Evolutionary conservation across 2,113 vertebrate genomes (phyloP), one percentile per base, ranked within the genome.

Genomic region (Trinectes maculatus): DNA sequence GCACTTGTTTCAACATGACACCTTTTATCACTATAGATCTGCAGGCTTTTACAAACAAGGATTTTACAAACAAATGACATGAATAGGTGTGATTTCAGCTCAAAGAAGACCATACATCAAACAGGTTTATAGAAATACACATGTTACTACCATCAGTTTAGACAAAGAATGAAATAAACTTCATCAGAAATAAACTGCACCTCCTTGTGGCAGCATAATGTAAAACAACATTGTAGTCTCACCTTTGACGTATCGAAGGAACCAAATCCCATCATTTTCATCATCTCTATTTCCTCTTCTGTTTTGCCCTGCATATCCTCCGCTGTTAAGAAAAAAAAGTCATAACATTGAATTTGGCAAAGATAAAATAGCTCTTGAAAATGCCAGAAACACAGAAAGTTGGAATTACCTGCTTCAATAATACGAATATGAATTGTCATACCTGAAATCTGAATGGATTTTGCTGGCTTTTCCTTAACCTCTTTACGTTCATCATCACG

Each of bases 281-380:
- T 97, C 98, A 99, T 98, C 91, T 98, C 98, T 0, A 99, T 99
- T 79, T 99, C 98, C 73, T 99, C 98, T 24, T 99, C 96, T 0
- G 97, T 98, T 89, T 99, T 99, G 19, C 96, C 97, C 74, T 98
- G 88, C 89, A 98, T 87, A 77, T 99, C 98, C 33, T 98, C 97
- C 74, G 92, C 98, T 99, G 83, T 21, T 71, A n/a, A 46, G 72
- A 24, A 34, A n/a, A 19, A 21, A 54, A 34, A 15, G 2, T 6
- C 8, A 26, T 11, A n/a, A 16, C 1, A 19, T 34, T 29, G 8
- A 57, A 43, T 48, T 42, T 25, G 16, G 3, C 9, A 46, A 60
- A 40, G 19, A 12, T 15, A 9, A 37, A 60, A 9, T 16, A 55
- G 1, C 0, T 8, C 2, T 8, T 13, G 11, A 2, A 55, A 36